phyloP scores from a whole-genome alignment of 92 coral and sea anemone genomes.

The Parazoanthus darwini region DNA sequence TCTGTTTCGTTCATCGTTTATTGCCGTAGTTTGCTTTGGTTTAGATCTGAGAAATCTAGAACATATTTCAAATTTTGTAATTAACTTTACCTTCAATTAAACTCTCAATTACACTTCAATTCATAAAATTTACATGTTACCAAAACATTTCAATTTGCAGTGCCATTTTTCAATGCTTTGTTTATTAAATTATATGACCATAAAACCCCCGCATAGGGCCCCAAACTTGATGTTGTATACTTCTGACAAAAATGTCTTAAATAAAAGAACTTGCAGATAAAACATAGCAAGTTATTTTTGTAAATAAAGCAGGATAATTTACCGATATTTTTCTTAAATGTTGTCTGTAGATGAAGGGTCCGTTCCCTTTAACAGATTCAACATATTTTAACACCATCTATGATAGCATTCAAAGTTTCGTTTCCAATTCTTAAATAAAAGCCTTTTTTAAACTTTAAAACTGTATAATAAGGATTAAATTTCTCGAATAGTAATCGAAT shows the following conservation, averaged over 20 bases:
- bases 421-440: neutral
- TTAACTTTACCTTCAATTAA: neutral
- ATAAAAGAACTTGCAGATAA: neutral
- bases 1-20: too few species aligned
- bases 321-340: neutral
- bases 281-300: neutral
- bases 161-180: neutral
- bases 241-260: neutral
- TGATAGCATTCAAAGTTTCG: neutral
- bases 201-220: neutral
- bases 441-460: too few species aligned
- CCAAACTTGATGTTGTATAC: neutral
- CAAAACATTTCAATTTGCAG: conserved; percentile 3
- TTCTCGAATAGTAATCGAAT: too few species aligned
- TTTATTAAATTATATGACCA: neutral
- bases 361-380: neutral
- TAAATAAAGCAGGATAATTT: neutral
- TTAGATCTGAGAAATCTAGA: neutral
- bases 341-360: neutral
- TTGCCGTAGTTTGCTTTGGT: neutral
- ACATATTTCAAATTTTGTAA: neutral
- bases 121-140: neutral
- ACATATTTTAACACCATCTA: neutral
- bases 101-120: neutral
- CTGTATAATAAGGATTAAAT: neutral